Evolutionary conservation across 1,140 invertebrate genomes (phyloP), one percentile per base, ranked within the genome.

Genomic region (Saccostrea cuccullata): DNA sequence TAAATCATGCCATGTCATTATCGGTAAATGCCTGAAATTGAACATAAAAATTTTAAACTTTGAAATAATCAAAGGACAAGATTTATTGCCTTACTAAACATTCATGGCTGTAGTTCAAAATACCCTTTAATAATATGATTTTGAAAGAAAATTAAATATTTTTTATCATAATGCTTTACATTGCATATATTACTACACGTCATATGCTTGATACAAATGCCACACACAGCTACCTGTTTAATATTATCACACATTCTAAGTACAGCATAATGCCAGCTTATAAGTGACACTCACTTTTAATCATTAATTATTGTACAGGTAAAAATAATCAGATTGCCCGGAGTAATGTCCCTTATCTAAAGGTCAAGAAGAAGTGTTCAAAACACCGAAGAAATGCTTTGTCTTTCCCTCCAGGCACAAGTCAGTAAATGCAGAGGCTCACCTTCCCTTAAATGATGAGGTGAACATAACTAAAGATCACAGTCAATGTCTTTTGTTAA

Each of bases 231-330:
- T 77, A 77, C 58, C 58, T 20, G 58, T 77, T 77, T 12, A 26
- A 26, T n/a, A 73, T 73, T 77, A 30, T 77, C 70, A 77, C 70
- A 77, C 70, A 36, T 77, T 13, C 23, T 77, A 77, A 26, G 26
- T 77, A 77, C 70, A 77, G 70, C 70, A 30, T 77, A 77, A 30
- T 77, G 47, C 47, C 26, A 77, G 15, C 23, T 77, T 77, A 11
- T 30, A 36, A 30, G 23, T 30, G 26, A 77, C 30, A 15, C 20
- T 26, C 70, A 30, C 20, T 77, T 36, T 30, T 30, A 77, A 30
- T 12, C 30, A 64, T 77, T 36, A 13, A 36, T 30, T 77, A 23
- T 36, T 77, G 26, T 30, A 77, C 23, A 77, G 30, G 30, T 40
- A 60, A 77, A 11, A 30, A 15, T 77, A 30, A 77, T 26, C 70